These are phyloP conservation scores for Meandrina meandrites DNA, from an alignment of 92 coral and sea anemone species.

Conservation along the genomic window DNA sequence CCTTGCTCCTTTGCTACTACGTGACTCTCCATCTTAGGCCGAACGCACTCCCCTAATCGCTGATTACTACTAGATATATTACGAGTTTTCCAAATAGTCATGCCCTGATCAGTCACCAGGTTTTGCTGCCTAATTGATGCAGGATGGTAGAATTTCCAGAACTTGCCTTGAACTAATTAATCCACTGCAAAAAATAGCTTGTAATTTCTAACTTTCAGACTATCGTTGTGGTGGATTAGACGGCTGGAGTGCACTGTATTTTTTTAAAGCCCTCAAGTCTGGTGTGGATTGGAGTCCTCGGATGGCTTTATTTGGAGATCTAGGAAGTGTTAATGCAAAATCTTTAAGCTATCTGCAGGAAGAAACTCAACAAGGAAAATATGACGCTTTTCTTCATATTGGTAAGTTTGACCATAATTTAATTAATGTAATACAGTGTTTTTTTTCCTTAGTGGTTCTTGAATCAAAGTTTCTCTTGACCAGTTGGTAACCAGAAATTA, in stretches of 20 bases:
- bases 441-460: too few relatives aligned
- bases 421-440: too few relatives aligned
- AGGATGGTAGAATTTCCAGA: too few relatives aligned
- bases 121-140: too few relatives aligned
- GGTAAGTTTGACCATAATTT: slow-evolving; percentile 58
- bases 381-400: slow-evolving; percentile 88
- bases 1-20: too few relatives aligned
- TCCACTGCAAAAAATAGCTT: too few relatives aligned
- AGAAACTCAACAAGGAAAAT: slow-evolving; percentile 76
- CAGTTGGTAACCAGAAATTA: not conserved
- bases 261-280: slow-evolving; percentile 65
- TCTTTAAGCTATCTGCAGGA: slow-evolving; percentile 84
- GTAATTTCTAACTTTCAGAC: slow-evolving; percentile 38
- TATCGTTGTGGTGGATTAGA: slow-evolving; percentile 94
- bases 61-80: too few relatives aligned
- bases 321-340: slow-evolving; percentile 81
- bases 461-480: not conserved
- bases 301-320: slow-evolving; percentile 85
- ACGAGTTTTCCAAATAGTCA: too few relatives aligned
- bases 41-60: too few relatives aligned
- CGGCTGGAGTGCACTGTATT: slow-evolving; percentile 86
- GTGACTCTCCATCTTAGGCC: too few relatives aligned
- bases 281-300: slow-evolving; percentile 92
- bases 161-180: too few relatives aligned
- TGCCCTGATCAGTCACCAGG: too few relatives aligned